Conservation (phyloP, 2,113 vertebrate genomes). For the Gasterosteus aculeatus region DNA sequence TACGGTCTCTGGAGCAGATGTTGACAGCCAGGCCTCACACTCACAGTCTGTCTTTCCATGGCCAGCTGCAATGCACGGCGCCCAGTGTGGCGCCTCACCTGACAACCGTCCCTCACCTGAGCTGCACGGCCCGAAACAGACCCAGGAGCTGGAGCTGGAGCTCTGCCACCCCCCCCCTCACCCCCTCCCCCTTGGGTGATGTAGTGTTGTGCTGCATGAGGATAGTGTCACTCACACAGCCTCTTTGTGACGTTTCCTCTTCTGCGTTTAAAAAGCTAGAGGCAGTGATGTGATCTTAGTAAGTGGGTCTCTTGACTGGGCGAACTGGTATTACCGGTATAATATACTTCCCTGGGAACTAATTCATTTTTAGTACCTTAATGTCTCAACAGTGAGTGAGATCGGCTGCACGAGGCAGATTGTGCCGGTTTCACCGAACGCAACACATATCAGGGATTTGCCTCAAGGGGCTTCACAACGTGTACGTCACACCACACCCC, state of each 20-base stretch:
- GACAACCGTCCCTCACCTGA: conserved; percentile 68
- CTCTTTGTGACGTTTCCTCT: neutral
- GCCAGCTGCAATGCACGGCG: conserved; percentile 65
- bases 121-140: conserved; percentile 47
- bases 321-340: neutral
- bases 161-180: conserved; percentile 45
- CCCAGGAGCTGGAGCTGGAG: conserved; percentile 32
- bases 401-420: neutral
- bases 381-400: neutral
- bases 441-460: neutral
- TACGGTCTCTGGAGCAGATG: conserved; percentile 81
- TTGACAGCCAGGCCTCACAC: conserved; percentile 74
- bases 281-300: neutral
- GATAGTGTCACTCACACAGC: conserved; percentile 42
- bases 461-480: neutral
- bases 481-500: neutral
- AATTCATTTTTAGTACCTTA: neutral
- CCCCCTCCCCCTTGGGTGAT: no score
- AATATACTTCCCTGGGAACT: neutral
- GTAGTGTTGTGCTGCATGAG: conserved; percentile 40
- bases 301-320: neutral
- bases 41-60: conserved; percentile 67
- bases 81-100: conserved; percentile 70
- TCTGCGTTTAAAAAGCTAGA: neutral
- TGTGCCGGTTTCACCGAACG: no score